phyloP scores from a whole-genome alignment of 2,888 invertebrate genomes.

The Lottia gigantea region DNA sequence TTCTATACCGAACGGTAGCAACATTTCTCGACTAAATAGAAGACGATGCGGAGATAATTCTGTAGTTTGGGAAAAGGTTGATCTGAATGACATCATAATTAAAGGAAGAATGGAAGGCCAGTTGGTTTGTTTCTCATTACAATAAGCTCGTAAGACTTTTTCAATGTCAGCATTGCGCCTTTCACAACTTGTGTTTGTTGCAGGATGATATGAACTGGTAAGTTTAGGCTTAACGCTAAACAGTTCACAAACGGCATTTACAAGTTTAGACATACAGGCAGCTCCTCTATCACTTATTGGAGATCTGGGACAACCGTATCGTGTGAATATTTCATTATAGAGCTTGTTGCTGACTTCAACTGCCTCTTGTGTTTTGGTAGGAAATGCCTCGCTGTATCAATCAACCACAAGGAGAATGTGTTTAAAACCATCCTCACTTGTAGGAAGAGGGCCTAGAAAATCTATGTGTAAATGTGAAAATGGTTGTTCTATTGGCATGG shows the following conservation, averaged over 20 bases:
- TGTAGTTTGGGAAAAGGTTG: constrained; percentile 32
- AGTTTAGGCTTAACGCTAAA: constrained; percentile 31
- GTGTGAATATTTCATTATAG: background rate
- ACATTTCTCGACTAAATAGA: constrained; percentile 35
- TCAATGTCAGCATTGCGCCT: constrained; percentile 30
- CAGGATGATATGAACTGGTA: constrained; percentile 35
- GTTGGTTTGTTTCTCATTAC: constrained; percentile 28
- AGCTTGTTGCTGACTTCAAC: background rate
- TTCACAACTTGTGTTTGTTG: constrained; percentile 36
- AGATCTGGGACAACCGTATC: background rate
- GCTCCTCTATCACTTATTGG: constrained; percentile 35
- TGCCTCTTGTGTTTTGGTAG: background rate
- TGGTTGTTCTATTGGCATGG: constrained; percentile 25
- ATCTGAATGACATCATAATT: constrained; percentile 37
- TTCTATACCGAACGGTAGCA: constrained; percentile 27
- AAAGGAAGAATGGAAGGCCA: constrained; percentile 33
- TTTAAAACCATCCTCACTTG: background rate
- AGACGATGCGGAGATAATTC: constrained; percentile 31
- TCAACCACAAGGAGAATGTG: background rate
- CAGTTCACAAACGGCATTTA: constrained; percentile 34
- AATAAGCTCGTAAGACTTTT: constrained; percentile 31
- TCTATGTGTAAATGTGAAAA: constrained; percentile 32
- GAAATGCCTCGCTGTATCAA: background rate
- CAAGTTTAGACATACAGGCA: constrained; percentile 33
- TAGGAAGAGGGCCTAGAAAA: constrained; percentile 26